These are phyloP conservation scores for Acanthurus tractus DNA, from an alignment of 2,797 vertebrate species.

Conservation along the genomic window DNA sequence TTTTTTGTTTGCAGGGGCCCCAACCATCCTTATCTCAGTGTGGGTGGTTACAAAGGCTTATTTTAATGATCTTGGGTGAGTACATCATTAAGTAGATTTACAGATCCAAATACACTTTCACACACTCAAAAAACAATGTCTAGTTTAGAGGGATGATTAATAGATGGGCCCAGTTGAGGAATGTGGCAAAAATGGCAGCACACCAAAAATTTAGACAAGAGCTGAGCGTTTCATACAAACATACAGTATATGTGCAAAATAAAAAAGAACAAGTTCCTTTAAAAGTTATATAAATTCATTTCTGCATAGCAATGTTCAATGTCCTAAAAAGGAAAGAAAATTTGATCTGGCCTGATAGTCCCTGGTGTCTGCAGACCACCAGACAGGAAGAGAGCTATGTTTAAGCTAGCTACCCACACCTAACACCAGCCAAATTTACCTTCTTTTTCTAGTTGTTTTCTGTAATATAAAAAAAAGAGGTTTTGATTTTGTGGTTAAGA, in stretches of 20 bases:
- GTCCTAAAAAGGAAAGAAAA: background rate
- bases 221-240: background rate
- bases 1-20: slow-evolving; percentile 86
- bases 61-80: slow-evolving; percentile 85
- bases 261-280: no score
- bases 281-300: no score
- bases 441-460: background rate
- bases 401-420: background rate
- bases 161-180: slow-evolving; percentile 15
- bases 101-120: background rate
- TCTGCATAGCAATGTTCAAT: background rate
- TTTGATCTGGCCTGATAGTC: background rate
- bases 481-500: background rate
- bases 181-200: slow-evolving; percentile 22
- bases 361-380: background rate
- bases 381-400: background rate
- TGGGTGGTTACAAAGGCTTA: slow-evolving; percentile 91
- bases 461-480: background rate
- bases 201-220: slow-evolving; percentile 7
- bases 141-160: slow-evolving; percentile 26
- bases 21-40: slow-evolving; percentile 89
- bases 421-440: background rate
- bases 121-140: background rate
- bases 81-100: slow-evolving; percentile 11
- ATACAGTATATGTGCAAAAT: no score